Evolutionary conservation across 2,113 vertebrate species (phyloP).

Genomic region (Misgurnus mizolepis): DNA sequence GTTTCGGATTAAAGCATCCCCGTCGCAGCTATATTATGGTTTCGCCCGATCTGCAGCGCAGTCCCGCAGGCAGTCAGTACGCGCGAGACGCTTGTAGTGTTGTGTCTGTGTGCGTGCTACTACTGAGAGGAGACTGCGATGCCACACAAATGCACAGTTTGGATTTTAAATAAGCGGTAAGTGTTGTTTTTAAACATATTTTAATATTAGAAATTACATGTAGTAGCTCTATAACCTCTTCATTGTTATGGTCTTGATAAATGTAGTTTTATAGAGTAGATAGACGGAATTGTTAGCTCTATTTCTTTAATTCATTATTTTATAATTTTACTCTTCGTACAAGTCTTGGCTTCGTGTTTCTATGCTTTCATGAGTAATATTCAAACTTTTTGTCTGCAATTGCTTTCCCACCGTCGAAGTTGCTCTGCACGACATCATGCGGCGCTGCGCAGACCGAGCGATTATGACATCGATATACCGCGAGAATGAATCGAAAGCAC

Average conservation of each 20-base stretch:
- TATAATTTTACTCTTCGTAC: not conserved
- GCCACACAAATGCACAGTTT: not conserved
- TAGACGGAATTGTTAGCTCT: not conserved
- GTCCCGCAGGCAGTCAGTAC: not conserved
- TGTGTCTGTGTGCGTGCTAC: not conserved
- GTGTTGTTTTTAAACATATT: not conserved
- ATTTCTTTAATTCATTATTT: not conserved
- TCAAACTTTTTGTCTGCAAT: not conserved
- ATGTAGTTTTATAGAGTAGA: too few relatives aligned
- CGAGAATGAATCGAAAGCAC: too few relatives aligned
- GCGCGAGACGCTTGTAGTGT: not conserved
- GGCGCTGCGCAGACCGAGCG: too few relatives aligned
- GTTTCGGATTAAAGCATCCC: not conserved
- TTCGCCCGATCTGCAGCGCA: not conserved
- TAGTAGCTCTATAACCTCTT: too few relatives aligned
- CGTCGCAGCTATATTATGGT: not conserved
- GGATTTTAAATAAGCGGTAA: constrained; percentile 1
- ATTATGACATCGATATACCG: too few relatives aligned
- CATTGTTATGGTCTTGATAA: too few relatives aligned
- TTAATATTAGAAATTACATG: too few relatives aligned
- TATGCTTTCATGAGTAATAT: not conserved
- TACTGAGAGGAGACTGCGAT: not conserved
- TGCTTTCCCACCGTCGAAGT: not conserved
- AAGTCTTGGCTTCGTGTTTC: not conserved
- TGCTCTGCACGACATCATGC: not conserved